These are phyloP conservation scores for Caenorhabditis japonica DNA, from an alignment of 2,888 invertebrate genomes.

Conservation along the genomic window DNA sequence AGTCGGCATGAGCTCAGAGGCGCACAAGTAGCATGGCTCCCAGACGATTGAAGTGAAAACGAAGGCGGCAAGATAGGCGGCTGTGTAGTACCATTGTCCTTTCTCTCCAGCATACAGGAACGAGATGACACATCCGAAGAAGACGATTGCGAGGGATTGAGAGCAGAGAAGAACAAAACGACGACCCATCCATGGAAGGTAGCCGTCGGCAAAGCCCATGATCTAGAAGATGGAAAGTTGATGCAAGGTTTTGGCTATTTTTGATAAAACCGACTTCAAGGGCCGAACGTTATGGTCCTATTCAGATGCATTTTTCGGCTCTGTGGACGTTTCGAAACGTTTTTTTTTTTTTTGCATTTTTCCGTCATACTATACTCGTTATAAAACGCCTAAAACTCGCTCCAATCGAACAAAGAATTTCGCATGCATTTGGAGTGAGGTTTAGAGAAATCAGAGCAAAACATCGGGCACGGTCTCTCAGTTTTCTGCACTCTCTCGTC, in stretches of 20 bases:
- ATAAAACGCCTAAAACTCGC: too few relatives aligned
- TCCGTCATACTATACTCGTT: too few relatives aligned
- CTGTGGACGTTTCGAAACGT: too few relatives aligned
- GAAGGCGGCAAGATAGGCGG: slow-evolving; percentile 59
- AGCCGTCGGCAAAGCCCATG: slow-evolving; percentile 60
- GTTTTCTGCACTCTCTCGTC: too few relatives aligned
- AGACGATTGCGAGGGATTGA: slow-evolving; percentile 55
- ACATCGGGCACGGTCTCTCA: too few relatives aligned
- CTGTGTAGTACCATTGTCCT: slow-evolving; percentile 63
- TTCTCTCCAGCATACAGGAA: slow-evolving; percentile 58
- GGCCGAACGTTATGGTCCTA: too few relatives aligned
- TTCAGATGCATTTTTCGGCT: too few relatives aligned
- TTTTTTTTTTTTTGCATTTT: too few relatives aligned
- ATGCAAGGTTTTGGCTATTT: neutral
- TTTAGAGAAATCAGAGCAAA: too few relatives aligned
- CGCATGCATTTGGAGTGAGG: too few relatives aligned
- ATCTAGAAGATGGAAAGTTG: slow-evolving; percentile 8
- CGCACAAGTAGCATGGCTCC: slow-evolving; percentile 63
- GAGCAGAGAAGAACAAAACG: slow-evolving; percentile 56
- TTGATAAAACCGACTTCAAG: too few relatives aligned
- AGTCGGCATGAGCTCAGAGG: slow-evolving; percentile 64
- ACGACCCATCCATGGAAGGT: slow-evolving; percentile 63
- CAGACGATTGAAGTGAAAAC: slow-evolving; percentile 64
- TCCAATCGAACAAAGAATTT: too few relatives aligned
- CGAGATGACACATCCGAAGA: slow-evolving; percentile 57